Conservation (phyloP, 2,113 vertebrate species). For the Lynx canadensis region DNA sequence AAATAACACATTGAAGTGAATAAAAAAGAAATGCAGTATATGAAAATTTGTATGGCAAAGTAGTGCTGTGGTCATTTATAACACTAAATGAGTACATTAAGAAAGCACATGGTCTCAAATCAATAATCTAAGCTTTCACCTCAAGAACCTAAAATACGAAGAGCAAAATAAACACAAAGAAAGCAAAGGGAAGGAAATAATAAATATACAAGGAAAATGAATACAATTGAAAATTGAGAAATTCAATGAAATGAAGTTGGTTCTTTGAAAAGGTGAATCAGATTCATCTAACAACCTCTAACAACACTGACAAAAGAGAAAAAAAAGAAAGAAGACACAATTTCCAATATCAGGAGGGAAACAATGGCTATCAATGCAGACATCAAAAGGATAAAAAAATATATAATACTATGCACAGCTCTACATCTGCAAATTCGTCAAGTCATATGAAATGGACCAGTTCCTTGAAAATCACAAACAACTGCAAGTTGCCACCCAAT, state of each 20-base stretch:
- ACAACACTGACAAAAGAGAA: background rate
- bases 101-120: background rate
- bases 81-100: background rate
- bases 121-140: background rate
- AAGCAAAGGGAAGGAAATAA: background rate
- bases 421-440: background rate
- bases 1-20: background rate
- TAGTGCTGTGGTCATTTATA: background rate
- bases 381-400: background rate
- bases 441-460: background rate
- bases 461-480: background rate
- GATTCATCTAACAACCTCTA: background rate
- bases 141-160: background rate
- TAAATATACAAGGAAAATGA: background rate
- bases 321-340: background rate
- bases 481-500: background rate
- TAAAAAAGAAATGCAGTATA: background rate
- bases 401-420: background rate
- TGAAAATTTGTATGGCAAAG: background rate
- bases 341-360: background rate
- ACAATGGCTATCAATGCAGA: background rate
- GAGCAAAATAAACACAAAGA: background rate
- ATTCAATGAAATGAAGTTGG: background rate
- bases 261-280: background rate
- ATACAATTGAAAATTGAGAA: background rate